Conservation (phyloP, 2,888 invertebrate genomes). For the Cheilosia variabilis region DNA sequence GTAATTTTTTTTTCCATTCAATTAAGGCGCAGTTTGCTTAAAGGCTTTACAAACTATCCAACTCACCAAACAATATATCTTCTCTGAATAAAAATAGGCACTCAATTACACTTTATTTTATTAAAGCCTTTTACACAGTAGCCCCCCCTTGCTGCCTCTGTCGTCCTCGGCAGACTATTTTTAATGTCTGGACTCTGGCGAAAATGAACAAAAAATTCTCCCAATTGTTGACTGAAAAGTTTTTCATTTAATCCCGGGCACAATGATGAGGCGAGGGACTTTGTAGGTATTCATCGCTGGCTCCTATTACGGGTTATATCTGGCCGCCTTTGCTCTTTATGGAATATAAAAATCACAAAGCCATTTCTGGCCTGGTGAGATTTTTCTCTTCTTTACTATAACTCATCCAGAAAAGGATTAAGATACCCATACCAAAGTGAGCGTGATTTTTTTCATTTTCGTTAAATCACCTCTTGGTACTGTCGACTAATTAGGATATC, state of each 20-base stretch:
- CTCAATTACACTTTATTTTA: conserved; percentile 68
- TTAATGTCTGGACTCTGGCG: conserved; percentile 24
- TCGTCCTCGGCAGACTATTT: conserved; percentile 20
- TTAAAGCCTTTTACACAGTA: conserved; percentile 56
- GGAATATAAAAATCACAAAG: conserved; percentile 19
- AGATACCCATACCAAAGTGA: conserved; percentile 11
- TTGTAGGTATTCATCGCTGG: conserved; percentile 44
- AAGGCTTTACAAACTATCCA: conserved; percentile 11
- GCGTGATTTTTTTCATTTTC: not conserved
- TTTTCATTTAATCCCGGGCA: conserved; percentile 51
- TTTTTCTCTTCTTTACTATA: conserved; percentile 14
- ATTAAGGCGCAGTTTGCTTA: conserved; percentile 33
- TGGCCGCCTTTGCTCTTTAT: conserved; percentile 4
- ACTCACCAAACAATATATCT: conserved; percentile 46
- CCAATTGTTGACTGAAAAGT: conserved; percentile 68
- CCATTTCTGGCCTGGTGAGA: conserved; percentile 16
- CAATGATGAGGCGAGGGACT: conserved; percentile 48
- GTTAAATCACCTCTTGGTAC: conserved; percentile 30
- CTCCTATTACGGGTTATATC: not conserved
- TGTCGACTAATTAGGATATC: conserved; percentile 61
- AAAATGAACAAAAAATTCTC: conserved; percentile 14
- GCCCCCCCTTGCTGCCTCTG: conserved; percentile 9
- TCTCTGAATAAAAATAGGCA: conserved; percentile 54
- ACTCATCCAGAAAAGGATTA: conserved; percentile 52
- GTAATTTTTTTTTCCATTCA: conserved; percentile 41